Percentiles rank a stretch among this genome's conserved stretches.
phyloP scores from a whole-genome alignment of 2,888 invertebrate genomes.

The Barypeithes pellucidus region DNA sequence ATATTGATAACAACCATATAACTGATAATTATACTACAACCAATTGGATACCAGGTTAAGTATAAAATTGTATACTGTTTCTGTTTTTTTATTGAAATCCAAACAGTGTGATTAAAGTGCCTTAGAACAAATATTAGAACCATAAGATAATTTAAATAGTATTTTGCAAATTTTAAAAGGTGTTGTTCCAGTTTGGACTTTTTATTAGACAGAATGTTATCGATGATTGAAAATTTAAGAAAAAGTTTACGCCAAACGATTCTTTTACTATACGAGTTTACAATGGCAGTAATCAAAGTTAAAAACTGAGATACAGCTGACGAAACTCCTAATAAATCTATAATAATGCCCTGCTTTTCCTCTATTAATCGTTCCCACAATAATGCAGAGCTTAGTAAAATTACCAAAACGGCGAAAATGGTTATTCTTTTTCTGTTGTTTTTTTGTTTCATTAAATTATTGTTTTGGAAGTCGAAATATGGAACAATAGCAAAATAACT shows the following conservation, averaged over 20 bases:
- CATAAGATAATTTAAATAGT: background rate
- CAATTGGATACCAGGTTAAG: too few species aligned
- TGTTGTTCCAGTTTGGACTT: background rate
- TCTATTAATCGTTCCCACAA: background rate
- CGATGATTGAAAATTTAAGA: background rate
- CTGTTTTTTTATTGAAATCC: too few species aligned
- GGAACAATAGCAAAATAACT: background rate
- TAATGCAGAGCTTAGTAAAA: background rate
- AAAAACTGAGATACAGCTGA: background rate
- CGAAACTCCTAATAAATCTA: background rate
- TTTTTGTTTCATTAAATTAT: background rate
- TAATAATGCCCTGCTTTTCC: background rate
- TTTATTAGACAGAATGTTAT: background rate
- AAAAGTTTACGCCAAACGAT: slow-evolving; percentile 3
- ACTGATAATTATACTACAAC: background rate
- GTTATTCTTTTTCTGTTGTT: background rate
- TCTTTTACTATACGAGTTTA: background rate
- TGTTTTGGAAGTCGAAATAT: background rate
- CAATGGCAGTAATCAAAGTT: background rate
- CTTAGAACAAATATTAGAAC: background rate
- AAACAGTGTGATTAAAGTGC: background rate
- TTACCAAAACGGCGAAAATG: background rate
- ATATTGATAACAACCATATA: background rate
- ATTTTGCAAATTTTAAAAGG: background rate
- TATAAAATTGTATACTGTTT: too few species aligned